phyloP scores from a whole-genome alignment of 2,797 vertebrate species.

The Hydrocynus forskahlii region DNA sequence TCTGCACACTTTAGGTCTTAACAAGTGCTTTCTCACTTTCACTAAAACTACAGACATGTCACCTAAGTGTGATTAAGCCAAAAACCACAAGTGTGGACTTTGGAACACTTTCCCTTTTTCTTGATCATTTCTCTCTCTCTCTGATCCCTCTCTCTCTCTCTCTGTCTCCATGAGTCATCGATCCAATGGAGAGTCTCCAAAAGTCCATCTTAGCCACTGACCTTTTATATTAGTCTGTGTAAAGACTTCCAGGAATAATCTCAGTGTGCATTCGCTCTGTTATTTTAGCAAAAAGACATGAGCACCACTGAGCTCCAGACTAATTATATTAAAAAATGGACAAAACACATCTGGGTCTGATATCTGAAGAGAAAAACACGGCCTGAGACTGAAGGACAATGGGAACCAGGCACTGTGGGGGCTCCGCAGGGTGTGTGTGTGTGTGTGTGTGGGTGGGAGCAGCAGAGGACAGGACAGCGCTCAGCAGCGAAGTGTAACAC shows the following conservation, averaged over 20 bases:
- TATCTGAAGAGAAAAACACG: conserved; percentile 62
- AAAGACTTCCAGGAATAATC: conserved; percentile 13
- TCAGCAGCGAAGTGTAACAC: background rate
- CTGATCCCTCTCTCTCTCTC: background rate
- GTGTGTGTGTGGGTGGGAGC: background rate
- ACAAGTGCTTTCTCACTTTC: too few relatives aligned
- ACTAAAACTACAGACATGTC: too few relatives aligned
- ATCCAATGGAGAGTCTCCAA: background rate
- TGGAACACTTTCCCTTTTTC: too few relatives aligned
- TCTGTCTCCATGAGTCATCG: background rate
- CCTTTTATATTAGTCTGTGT: background rate
- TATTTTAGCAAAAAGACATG: conserved; percentile 1
- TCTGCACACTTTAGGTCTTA: too few relatives aligned
- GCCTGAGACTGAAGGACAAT: conserved; percentile 19
- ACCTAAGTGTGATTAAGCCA: too few relatives aligned
- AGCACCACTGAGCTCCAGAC: conserved; percentile 18
- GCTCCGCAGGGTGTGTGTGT: conserved; percentile 16
- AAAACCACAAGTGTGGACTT: too few relatives aligned
- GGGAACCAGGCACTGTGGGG: conserved; percentile 24
- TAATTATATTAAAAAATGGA: conserved; percentile 42
- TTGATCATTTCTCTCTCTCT: too few relatives aligned
- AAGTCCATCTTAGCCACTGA: background rate
- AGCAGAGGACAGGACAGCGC: background rate
- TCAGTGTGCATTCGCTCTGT: background rate
- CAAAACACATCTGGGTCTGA: conserved; percentile 38